Evolutionary conservation across 2,888 invertebrate species (phyloP).

Genomic region (Epsilonema sp.): DNA sequence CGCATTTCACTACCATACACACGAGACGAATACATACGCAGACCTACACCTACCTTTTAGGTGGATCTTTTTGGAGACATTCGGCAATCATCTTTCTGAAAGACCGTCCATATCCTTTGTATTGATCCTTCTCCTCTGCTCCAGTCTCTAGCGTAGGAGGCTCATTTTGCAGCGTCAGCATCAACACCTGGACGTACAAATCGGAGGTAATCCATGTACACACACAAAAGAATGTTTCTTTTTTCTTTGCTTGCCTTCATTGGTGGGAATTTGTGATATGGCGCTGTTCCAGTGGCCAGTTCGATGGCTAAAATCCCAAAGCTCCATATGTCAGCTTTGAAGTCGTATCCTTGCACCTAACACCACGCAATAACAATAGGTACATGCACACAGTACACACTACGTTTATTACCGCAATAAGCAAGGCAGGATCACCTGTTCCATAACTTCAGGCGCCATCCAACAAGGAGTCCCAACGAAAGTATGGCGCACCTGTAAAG

Average conservation of each 20-base stretch:
- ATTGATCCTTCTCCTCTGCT: slow-evolving; percentile 89
- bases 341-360: slow-evolving; percentile 72
- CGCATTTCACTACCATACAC: background rate
- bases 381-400: too few species aligned
- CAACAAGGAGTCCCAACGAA: slow-evolving; percentile 98
- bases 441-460: slow-evolving; percentile 99
- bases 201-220: too few species aligned
- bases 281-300: slow-evolving; percentile 92
- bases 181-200: slow-evolving; percentile 54
- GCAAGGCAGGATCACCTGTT: slow-evolving; percentile 40
- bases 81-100: slow-evolving; percentile 90
- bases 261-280: slow-evolving; percentile 94
- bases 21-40: slow-evolving; percentile 7
- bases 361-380: background rate
- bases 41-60: slow-evolving; percentile 48
- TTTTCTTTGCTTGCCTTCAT: slow-evolving; percentile 52
- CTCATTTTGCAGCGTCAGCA: slow-evolving; percentile 92
- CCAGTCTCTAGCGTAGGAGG: slow-evolving; percentile 86
- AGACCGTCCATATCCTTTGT: slow-evolving; percentile 87
- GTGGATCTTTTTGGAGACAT: slow-evolving; percentile 84
- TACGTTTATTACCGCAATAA: slow-evolving; percentile 1
- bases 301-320: slow-evolving; percentile 94
- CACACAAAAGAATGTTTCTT: too few species aligned
- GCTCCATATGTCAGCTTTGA: slow-evolving; percentile 85
- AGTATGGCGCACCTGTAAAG: slow-evolving; percentile 72